These are phyloP conservation scores for Donacobius atricapilla DNA, from an alignment of 2,113 vertebrate species.

Conservation along the genomic window DNA sequence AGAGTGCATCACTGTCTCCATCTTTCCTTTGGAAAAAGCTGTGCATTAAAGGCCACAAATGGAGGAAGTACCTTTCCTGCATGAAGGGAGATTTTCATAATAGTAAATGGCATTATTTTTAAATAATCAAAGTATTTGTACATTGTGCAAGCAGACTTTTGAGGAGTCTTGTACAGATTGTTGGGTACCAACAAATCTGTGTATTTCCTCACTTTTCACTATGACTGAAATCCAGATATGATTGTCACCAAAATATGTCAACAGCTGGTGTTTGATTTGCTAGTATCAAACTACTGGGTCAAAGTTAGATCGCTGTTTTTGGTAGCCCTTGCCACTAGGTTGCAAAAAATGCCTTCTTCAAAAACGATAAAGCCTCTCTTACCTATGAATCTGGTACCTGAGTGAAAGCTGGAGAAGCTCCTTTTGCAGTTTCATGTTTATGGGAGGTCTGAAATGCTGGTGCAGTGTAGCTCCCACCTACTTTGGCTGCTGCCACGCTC, in stretches of 20 bases:
- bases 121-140: not conserved
- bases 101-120: not conserved
- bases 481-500: not conserved
- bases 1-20: not conserved
- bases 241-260: not conserved
- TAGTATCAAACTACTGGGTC: not conserved
- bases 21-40: not conserved
- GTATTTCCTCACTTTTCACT: not conserved
- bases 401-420: not conserved
- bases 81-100: not conserved
- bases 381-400: fast-evolving
- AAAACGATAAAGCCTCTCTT: not conserved
- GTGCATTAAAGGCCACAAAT: not conserved
- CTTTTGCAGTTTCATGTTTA: not conserved
- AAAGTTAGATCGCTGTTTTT: not conserved
- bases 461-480: fast-evolving
- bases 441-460: not conserved
- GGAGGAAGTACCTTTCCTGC: not conserved
- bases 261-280: not conserved
- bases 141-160: not conserved
- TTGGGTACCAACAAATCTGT: not conserved
- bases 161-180: not conserved
- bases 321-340: not conserved
- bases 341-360: not conserved
- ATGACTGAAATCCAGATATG: not conserved